Evolutionary conservation across 2,113 vertebrate species (phyloP), one percentile per base, ranked within the genome.

Genomic region (Lota lota): DNA sequence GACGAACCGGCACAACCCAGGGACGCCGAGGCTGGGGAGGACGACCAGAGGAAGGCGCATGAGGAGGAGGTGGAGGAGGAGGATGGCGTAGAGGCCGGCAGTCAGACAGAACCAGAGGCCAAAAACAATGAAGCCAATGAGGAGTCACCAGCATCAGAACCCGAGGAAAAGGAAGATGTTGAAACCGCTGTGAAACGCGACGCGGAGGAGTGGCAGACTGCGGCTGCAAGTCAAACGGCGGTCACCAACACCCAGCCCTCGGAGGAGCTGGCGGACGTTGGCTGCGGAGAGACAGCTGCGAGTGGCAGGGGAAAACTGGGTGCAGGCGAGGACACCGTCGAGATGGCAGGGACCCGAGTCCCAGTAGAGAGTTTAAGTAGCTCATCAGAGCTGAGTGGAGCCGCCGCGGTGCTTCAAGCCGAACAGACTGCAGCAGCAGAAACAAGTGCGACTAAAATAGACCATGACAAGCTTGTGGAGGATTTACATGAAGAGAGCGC

Each of bases 221-320:
- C 21, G 78, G 56, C 74, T 62, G 68, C 40, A 50, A 36, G 53
- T 20, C 71, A 78, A 72, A 74, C 71, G 59, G 51, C 56, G 64
- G 75, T 79, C 64, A 80, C 81, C 24, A 82, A 82, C 78, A 73
- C 72, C 50, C 76, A 82, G 66, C 61, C 80, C 72, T 74, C 77
- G 33, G 79, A 79, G 76, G 79, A 76, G 62, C 76, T 0, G 75
- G 82, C 80, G 76, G 69, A 74, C 72, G 68, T 83, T 54, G 58
- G 64, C 73, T 73, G 61, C 82, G 81, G 80, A 74, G 76, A 75
- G 19, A 3, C 63, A 64, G 70, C 79, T 83, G 61, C 4, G 58
- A 47, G 0, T 12, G 66, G 70, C n/a, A 69, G 69, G 59, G 70
- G 83, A 53, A 10, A 57, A 21, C 57, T 74, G 62, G 69, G 28